These are phyloP conservation scores for Amphipoea lucens DNA, from an alignment of 2,888 invertebrate species.

Conservation along the genomic window DNA sequence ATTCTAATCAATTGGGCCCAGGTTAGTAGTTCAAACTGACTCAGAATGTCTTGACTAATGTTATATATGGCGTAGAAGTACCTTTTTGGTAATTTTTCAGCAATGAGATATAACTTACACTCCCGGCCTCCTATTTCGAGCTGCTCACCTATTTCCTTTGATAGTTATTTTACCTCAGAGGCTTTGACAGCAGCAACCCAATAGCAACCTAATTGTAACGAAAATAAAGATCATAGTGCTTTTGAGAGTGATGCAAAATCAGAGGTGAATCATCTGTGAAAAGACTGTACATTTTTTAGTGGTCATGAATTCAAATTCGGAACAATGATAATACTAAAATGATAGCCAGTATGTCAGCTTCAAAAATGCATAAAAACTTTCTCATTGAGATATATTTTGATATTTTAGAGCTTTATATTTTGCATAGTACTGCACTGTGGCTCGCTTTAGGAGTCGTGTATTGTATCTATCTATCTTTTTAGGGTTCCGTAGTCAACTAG, in stretches of 20 bases:
- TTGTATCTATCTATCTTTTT: background rate
- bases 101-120: background rate
- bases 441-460: background rate
- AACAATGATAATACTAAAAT: background rate
- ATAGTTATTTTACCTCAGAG: no score
- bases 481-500: no score
- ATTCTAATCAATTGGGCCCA: conserved; percentile 16
- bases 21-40: conserved; percentile 1
- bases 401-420: background rate
- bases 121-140: background rate
- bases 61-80: background rate
- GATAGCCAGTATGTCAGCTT: background rate
- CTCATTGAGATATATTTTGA: background rate
- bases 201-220: no score
- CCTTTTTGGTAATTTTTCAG: background rate
- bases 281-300: background rate
- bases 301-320: background rate
- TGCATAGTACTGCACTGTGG: background rate
- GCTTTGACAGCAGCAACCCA: no score
- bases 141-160: no score
- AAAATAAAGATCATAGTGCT: background rate
- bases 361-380: background rate
- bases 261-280: background rate
- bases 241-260: background rate
- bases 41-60: background rate